These are phyloP conservation scores for Drosophila hamatofila DNA, from an alignment of 2,888 invertebrate species.

Conservation along the genomic window DNA sequence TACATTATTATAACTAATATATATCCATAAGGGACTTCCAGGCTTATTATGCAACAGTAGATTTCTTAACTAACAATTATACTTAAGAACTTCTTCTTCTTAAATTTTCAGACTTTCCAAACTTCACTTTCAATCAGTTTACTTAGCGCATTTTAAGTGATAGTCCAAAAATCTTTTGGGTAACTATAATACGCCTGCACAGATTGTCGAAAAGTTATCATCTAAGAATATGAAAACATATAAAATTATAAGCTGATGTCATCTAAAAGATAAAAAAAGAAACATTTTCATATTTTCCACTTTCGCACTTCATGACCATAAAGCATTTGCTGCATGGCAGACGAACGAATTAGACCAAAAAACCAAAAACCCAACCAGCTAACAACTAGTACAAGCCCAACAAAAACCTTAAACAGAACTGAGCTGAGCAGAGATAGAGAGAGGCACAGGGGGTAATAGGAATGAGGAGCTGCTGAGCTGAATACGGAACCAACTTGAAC, in stretches of 20 bases:
- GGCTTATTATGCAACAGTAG: too few species aligned
- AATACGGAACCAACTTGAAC: constrained; percentile 72
- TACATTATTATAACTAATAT: too few species aligned
- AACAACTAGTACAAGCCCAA: constrained; percentile 27
- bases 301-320: constrained; percentile 81
- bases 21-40: too few species aligned
- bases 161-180: too few species aligned
- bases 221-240: not conserved
- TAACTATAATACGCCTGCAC: not conserved
- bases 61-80: too few species aligned
- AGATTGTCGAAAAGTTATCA: not conserved
- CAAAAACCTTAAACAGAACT: constrained; percentile 44
- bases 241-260: constrained; percentile 40
- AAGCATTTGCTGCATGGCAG: constrained; percentile 69
- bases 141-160: too few species aligned
- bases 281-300: constrained; percentile 75
- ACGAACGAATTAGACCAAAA: constrained; percentile 72
- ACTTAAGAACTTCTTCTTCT: too few species aligned
- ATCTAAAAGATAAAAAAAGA: constrained; percentile 42
- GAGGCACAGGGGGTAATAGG: constrained; percentile 4
- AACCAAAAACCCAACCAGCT: constrained; percentile 53
- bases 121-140: too few species aligned
- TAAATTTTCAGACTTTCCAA: too few species aligned
- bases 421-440: constrained; percentile 6
- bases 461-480: constrained; percentile 11